These are phyloP conservation scores for Lepidochrysops patricia DNA, from an alignment of 2,888 invertebrate genomes.

Conservation along the genomic window DNA sequence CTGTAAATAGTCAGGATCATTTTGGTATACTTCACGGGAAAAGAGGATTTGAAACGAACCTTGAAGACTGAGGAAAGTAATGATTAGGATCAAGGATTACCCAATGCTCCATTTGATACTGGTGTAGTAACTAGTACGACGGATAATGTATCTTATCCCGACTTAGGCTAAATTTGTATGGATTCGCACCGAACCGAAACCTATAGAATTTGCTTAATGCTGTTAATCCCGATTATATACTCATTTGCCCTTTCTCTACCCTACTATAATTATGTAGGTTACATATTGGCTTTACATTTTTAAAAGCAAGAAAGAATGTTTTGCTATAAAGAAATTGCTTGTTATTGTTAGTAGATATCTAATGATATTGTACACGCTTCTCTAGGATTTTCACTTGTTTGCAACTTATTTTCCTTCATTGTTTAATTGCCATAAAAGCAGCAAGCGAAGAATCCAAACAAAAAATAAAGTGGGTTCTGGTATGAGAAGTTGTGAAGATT, in stretches of 20 bases:
- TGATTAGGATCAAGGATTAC: neutral
- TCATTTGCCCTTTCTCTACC: neutral
- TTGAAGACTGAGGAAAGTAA: neutral
- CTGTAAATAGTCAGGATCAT: too few species aligned
- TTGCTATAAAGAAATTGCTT: too few species aligned
- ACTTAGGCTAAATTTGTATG: slow-evolving; percentile 5
- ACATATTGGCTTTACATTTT: too few species aligned
- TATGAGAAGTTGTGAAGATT: slow-evolving; percentile 3
- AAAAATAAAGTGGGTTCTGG: neutral
- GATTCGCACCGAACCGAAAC: neutral
- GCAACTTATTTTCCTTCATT: neutral
- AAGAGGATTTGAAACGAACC: neutral
- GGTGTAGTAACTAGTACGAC: slow-evolving; percentile 2
- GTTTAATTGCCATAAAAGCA: neutral
- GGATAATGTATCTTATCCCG: slow-evolving; percentile 7
- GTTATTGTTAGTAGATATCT: too few species aligned
- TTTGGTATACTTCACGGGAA: too few species aligned
- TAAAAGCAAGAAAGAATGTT: neutral
- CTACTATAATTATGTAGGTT: neutral
- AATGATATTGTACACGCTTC: neutral
- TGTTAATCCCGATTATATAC: slow-evolving; percentile 4
- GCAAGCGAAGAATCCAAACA: neutral
- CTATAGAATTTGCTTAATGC: neutral
- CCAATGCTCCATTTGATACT: neutral
- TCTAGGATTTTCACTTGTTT: neutral